Base-by-base conservation (phyloP, 2,113 vertebrate species). In the Ceuthmochares aereus region DNA sequence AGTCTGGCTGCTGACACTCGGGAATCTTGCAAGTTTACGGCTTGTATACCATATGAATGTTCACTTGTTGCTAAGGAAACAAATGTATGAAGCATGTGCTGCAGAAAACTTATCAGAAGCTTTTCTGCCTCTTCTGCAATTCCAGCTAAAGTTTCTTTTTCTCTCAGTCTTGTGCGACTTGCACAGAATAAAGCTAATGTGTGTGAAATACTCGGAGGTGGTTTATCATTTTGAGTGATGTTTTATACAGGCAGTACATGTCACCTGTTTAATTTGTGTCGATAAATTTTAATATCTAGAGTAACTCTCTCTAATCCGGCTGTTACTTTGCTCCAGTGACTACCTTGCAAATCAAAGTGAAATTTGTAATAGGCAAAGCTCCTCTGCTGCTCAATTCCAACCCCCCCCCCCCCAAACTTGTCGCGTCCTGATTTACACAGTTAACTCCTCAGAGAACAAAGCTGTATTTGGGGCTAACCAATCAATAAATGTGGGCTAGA, bases 61-160 rank as follows among this genome's bases (percentile, higher is more conserved):
- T 96, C 96, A 97, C 97, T 97, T 98, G 98, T 98, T 98, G 98
- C 98, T 98, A 98, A 62, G 95, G 97, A 97, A 97, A 97, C 95
- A 97, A 94, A 97, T 42, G 96, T 45, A 89, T 22, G 68, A 91
- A 91, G 69, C 91, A 81, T 52, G 76, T 83, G 92, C 84, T 0
- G 3, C 63, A 13, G 73, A 89, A 95, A 96, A 96, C 95, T 95
- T 79, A 83, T 69, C 26, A 0, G 20, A 30, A 96, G 95, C 80
- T 76, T 80, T 74, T 74, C 67, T 75, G 84, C 73, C 47, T 68
- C 81, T 84, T 97, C 60, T 8, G 43, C 80, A 76, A 66, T 37
- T 73, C 67, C 73, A 84, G 91, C 78, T 87, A 22, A 87, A 92
- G 83, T 90, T 95, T 68, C 43, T 72, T 87, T 75, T 76, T 51